phyloP scores from a whole-genome alignment of 2,113 vertebrate species.

The Eulemur rufifrons region DNA sequence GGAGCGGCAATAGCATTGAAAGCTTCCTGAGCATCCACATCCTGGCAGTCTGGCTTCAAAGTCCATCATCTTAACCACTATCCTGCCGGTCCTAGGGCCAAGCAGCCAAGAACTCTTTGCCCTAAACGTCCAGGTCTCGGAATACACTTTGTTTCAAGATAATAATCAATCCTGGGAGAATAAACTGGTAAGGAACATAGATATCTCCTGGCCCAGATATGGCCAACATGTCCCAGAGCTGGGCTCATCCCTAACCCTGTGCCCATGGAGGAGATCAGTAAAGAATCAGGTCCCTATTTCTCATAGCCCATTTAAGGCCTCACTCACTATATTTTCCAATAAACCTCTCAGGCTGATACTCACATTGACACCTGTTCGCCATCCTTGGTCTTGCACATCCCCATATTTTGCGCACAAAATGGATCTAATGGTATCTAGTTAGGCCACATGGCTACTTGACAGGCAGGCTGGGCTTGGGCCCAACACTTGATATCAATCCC shows the following conservation, averaged over 20 bases:
- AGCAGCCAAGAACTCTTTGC: neutral
- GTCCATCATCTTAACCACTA: neutral
- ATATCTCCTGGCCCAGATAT: neutral
- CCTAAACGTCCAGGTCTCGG: neutral
- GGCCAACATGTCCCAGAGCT: neutral
- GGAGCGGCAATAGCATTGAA: neutral
- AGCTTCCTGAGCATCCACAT: neutral
- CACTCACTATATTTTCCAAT: neutral
- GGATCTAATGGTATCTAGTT: rapidly evolving
- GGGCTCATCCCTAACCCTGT: neutral
- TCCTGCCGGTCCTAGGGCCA: neutral
- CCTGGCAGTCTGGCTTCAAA: neutral
- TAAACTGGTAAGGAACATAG: neutral
- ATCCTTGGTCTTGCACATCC: neutral
- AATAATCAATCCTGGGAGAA: neutral
- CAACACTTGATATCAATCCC: neutral
- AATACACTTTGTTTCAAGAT: neutral
- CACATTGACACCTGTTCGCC: neutral
- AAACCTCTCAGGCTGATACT: neutral
- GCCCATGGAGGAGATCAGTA: too few species aligned
- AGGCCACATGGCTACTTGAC: neutral
- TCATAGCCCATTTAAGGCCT: neutral
- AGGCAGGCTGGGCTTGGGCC: neutral
- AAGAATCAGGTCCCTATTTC: neutral
- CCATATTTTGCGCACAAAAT: neutral